Evolutionary conservation across 2,888 invertebrate species (phyloP), one percentile per base, ranked within the genome.

Genomic region (Dryocosmus kuriphilus): DNA sequence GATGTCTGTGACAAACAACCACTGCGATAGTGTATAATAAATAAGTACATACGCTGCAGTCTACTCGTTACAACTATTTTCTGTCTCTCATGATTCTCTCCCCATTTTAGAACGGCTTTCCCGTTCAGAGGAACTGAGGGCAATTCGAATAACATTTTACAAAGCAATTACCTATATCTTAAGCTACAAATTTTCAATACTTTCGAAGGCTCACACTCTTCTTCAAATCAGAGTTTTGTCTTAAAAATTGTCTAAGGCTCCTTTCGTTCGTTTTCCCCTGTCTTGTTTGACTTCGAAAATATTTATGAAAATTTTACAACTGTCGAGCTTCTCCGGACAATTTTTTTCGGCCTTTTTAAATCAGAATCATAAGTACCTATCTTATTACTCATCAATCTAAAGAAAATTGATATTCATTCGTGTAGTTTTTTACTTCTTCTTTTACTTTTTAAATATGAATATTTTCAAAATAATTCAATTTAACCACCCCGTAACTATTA

Each of bases 51-150:
- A 32, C 35, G 63, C 63, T 77, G 77, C 77, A 79, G 57, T 80
- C 78, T 80, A 80, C 79, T 81, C 79, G 79, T 84, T 81, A 79
- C 78, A 80, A 81, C 78, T 81, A 81, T 83, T 74, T 81, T 83
- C 82, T 81, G 82, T 84, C 82, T 83, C 83, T 82, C 80, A 79
- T 81, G 80, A 83, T 84, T 84, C 83, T 84, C 84, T 82, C 82
- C 84, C 84, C 83, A 82, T 84, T 63, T 19, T 63, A 63, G 35
- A 63, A 63, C 32, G n/a, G 35, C 22, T 63, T 35, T 63, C 14
- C 22, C 63, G 11, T 22, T 63, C 35, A 22, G 22, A 63, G 63
- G 63, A 63, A 22, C 63, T 32, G 35, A 63, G 63, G 35, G 35
- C 35, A 35, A 63, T 30, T 35, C n/a, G 35, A 35, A 35, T 22